Percentiles rank a stretch among this genome's conserved stretches.
Evolutionary conservation across 2,797 vertebrate species (phyloP).

Genomic region (Falco biarmicus): DNA sequence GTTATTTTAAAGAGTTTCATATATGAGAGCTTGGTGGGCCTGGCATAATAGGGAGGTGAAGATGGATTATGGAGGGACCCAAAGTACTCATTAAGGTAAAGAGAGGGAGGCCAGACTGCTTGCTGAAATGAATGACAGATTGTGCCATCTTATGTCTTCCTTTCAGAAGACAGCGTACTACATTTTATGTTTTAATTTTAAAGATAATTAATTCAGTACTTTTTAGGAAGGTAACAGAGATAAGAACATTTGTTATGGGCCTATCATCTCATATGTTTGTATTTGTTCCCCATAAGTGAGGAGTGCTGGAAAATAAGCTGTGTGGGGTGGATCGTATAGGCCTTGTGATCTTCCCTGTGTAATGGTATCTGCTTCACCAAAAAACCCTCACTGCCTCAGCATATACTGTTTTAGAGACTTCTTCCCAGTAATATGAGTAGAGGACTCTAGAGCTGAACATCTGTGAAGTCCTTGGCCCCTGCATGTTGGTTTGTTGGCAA

Average conservation of each 20-base stretch:
- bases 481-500: background rate
- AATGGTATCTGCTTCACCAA: background rate
- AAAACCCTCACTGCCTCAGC: background rate
- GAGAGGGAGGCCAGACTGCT: slow-evolving; percentile 22
- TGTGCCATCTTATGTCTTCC: slow-evolving; percentile 7
- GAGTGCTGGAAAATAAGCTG: background rate
- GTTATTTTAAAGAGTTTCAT: background rate
- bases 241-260: slow-evolving; percentile 41
- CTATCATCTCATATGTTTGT: background rate
- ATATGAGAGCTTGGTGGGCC: slow-evolving; percentile 8
- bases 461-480: background rate
- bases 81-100: slow-evolving; percentile 35
- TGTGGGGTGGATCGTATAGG: background rate
- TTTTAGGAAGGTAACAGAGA: slow-evolving; percentile 43
- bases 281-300: background rate
- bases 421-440: background rate
- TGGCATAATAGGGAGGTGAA: slow-evolving; percentile 39
- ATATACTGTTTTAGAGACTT: background rate
- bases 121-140: slow-evolving; percentile 44
- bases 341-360: background rate
- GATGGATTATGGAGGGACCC: slow-evolving; percentile 51
- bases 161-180: background rate
- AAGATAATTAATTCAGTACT: slow-evolving; percentile 49
- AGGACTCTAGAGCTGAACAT: background rate
- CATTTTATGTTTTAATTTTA: slow-evolving; percentile 55